phyloP scores from a whole-genome alignment of 2,797 vertebrate genomes.

The Spizella passerina region DNA sequence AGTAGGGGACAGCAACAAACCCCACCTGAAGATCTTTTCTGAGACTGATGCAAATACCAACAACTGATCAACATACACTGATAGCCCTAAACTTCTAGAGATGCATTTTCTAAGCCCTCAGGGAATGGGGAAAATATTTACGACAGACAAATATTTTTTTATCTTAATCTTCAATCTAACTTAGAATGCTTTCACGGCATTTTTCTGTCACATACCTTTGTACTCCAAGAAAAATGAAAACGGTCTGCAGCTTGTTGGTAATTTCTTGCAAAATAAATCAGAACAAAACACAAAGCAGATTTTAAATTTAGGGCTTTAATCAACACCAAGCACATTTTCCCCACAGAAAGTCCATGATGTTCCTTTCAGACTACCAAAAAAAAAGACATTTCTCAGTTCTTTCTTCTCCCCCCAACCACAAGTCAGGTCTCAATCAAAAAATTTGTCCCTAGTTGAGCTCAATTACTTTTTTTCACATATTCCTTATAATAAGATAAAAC shows the following conservation, averaged over 20 bases:
- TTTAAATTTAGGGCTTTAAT: not conserved
- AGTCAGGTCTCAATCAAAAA: not conserved
- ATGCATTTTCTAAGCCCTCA: not conserved
- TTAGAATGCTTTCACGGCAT: conserved; percentile 2
- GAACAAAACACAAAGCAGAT: not conserved
- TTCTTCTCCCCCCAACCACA: not conserved
- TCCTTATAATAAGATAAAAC: not conserved
- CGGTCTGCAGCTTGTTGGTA: not conserved
- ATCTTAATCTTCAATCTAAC: conserved; percentile 42
- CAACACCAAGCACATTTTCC: not conserved
- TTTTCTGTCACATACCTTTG: conserved; percentile 17
- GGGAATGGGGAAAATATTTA: conserved; percentile 54
- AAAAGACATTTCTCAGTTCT: not conserved
- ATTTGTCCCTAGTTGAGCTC: not conserved
- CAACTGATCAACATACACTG: not conserved
- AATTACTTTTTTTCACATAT: not conserved
- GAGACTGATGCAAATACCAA: conserved; percentile 35
- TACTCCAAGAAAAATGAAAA: not conserved
- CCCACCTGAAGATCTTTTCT: not conserved
- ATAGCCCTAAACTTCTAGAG: not conserved
- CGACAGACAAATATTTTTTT: not conserved
- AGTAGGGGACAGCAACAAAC: not conserved
- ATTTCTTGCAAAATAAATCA: not conserved
- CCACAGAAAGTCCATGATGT: not conserved
- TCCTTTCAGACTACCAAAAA: not conserved